Percentiles rank a stretch among this genome's conserved stretches.
Evolutionary conservation across 2,888 invertebrate species (phyloP).

Genomic region (Cheilosia grossa): DNA sequence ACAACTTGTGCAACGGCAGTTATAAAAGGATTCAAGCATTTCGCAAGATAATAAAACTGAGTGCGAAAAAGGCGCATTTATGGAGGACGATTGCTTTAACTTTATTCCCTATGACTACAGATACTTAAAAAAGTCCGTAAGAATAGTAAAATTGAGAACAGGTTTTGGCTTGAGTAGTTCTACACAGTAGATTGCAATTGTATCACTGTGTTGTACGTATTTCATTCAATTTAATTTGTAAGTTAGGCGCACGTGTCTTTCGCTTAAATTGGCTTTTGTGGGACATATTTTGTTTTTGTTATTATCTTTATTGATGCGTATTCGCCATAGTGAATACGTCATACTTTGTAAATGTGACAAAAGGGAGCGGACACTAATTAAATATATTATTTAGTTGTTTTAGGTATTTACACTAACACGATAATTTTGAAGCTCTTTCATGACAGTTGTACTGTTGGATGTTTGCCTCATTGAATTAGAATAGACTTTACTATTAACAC

Average conservation of each 20-base stretch:
- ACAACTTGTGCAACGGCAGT: slow-evolving; percentile 22
- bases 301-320: not conserved
- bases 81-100: slow-evolving; percentile 81
- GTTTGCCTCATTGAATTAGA: too few relatives aligned
- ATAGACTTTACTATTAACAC: too few relatives aligned
- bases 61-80: slow-evolving; percentile 72
- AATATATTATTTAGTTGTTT: too few relatives aligned
- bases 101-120: slow-evolving; percentile 81
- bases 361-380: too few relatives aligned
- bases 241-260: slow-evolving; percentile 20
- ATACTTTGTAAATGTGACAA: not conserved
- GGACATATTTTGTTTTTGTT: slow-evolving; percentile 1
- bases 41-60: not conserved
- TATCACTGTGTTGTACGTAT: slow-evolving; percentile 35
- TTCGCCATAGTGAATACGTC: not conserved
- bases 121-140: slow-evolving; percentile 82
- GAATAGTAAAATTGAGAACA: slow-evolving; percentile 15
- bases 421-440: too few relatives aligned
- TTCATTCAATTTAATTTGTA: slow-evolving; percentile 45
- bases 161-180: slow-evolving; percentile 67
- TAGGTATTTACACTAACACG: too few relatives aligned
- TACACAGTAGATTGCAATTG: slow-evolving; percentile 39
- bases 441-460: too few relatives aligned
- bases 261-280: slow-evolving; percentile 11
- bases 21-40: slow-evolving; percentile 54